phyloP scores from a whole-genome alignment of 2,797 vertebrate species.

The Pipistrellus pipistrellus region DNA sequence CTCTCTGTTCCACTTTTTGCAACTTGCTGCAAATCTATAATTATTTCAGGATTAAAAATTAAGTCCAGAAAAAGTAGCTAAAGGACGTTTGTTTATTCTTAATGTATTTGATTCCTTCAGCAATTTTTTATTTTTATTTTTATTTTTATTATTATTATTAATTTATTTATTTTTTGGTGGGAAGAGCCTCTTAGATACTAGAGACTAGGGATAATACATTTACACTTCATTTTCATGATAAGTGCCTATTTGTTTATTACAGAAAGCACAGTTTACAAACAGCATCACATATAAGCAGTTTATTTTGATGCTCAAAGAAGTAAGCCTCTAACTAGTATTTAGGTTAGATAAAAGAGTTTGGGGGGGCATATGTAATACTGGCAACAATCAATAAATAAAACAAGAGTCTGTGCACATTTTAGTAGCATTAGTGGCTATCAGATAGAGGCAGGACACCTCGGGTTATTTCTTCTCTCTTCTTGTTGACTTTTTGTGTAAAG shows the following conservation, averaged over 20 bases:
- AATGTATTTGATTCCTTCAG: not conserved
- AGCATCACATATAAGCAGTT: not conserved
- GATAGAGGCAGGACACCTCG: not conserved
- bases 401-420: constrained; percentile 4
- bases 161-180: too few species aligned
- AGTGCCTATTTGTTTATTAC: constrained; percentile 10
- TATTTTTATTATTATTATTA: too few species aligned
- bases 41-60: constrained; percentile 43
- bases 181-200: not conserved
- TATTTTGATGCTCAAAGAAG: constrained; percentile 25
- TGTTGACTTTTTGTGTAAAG: not conserved
- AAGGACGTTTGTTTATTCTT: constrained; percentile 28
- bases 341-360: not conserved
- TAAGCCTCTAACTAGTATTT: constrained; percentile 23
- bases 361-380: not conserved
- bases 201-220: constrained; percentile 22
- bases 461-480: constrained; percentile 32
- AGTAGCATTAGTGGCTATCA: not conserved
- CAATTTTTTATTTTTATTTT: not conserved
- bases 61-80: constrained; percentile 39
- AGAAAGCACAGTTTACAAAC: constrained; percentile 13
- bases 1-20: constrained; percentile 13
- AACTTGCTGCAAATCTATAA: constrained; percentile 3
- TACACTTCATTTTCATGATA: constrained; percentile 52
- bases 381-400: not conserved